phyloP scores from a whole-genome alignment of 2,797 vertebrate species.

The Danio choprae region DNA sequence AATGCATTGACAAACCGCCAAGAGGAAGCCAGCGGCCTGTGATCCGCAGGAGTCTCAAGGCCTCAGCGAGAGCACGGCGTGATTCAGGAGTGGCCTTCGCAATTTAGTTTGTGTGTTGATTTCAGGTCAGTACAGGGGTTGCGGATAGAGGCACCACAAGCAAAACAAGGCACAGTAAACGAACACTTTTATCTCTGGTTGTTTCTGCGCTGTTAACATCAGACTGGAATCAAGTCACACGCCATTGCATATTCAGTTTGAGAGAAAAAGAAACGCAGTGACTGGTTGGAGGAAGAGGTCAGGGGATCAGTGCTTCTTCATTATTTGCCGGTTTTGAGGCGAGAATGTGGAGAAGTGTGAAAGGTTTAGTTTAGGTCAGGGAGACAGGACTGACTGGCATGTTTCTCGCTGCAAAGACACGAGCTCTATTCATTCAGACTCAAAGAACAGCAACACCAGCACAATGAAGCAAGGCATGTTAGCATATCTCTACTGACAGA shows the following conservation, averaged over 20 bases:
- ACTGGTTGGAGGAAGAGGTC: conserved; percentile 9
- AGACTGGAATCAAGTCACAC: neutral
- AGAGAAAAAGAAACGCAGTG: conserved; percentile 1
- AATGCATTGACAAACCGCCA: conserved; percentile 15
- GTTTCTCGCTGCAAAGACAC: conserved; percentile 52
- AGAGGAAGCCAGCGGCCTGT: conserved; percentile 14
- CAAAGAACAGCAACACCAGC: conserved; percentile 42
- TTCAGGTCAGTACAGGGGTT: neutral
- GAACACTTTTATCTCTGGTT: conserved; percentile 10
- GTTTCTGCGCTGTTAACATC: neutral
- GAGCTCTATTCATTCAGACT: conserved; percentile 52
- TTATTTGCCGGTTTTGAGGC: conserved; percentile 8
- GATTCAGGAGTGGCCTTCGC: conserved; percentile 36
- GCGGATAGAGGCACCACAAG: conserved; percentile 5
- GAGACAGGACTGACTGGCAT: conserved; percentile 42
- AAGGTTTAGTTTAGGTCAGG: conserved; percentile 43
- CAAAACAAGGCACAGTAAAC: conserved; percentile 28
- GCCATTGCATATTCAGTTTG: conserved; percentile 6
- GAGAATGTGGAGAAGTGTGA: conserved; percentile 61
- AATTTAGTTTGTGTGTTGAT: conserved; percentile 37
- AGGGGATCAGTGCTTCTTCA: neutral
- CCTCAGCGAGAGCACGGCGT: neutral
- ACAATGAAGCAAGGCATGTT: conserved; percentile 71
- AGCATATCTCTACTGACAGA: conserved; percentile 70
- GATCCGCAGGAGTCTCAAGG: conserved; percentile 22